Evolutionary conservation across 30 jellyfish, hydroid and myxozoan species (phyloP).

Genomic region (Cassiopea xamachana): DNA sequence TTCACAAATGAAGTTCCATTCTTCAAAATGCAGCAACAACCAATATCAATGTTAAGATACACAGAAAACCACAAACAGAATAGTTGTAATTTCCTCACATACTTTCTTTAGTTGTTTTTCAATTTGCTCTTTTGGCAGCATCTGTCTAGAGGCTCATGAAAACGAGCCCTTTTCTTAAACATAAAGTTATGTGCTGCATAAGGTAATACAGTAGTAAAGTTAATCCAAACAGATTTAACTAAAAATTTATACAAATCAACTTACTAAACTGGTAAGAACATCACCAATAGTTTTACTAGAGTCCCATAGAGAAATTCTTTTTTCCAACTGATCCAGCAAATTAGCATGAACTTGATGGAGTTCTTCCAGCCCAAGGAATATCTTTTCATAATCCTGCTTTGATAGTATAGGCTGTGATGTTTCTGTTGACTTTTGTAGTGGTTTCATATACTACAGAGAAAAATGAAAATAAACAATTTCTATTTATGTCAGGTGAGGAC

Average conservation of each 20-base stretch:
- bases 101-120: no score
- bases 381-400: conserved; percentile 79
- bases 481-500: background rate
- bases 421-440: conserved; percentile 90
- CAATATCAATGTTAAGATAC: no score
- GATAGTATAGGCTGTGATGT: conserved; percentile 97
- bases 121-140: no score
- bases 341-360: conserved; percentile 69
- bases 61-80: no score
- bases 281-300: conserved; percentile 91
- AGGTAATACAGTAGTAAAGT: background rate
- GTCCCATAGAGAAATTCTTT: conserved; percentile 83
- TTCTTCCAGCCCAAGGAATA: conserved; percentile 87
- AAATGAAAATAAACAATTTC: background rate
- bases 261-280: conserved; percentile 79
- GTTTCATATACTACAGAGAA: conserved; percentile 92
- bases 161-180: no score
- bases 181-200: background rate
- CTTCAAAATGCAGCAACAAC: no score
- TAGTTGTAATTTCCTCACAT: no score
- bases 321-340: conserved; percentile 74
- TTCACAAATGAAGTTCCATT: no score
- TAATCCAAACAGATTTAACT: background rate
- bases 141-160: no score
- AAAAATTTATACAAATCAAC: conserved; percentile 10